A percentile compares a stretch with the other conserved stretches of the same genome.
phyloP scores from a whole-genome alignment of 2,797 vertebrate species.

The Sebastiscus albofasciatus region DNA sequence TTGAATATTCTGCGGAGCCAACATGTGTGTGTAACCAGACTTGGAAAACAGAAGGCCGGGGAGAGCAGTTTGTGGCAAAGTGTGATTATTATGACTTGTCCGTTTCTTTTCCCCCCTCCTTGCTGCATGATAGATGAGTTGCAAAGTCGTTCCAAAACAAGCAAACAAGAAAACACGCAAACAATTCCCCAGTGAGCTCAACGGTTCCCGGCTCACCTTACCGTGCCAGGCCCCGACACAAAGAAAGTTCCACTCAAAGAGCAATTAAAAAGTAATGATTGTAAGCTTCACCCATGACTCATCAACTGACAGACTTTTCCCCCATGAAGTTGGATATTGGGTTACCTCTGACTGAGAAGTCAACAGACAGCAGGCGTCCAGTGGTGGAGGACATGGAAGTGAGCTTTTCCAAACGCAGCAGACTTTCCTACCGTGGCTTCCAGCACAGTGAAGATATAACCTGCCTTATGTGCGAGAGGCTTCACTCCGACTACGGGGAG shows the following conservation, averaged over 20 bases:
- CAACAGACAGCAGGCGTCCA: conserved; percentile 66
- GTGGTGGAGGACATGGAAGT: conserved; percentile 67
- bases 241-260: conserved; percentile 54
- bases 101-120: conserved; percentile 45
- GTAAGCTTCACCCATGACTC: conserved; percentile 68
- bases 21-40: conserved; percentile 91
- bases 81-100: conserved; percentile 90
- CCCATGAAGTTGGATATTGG: conserved; percentile 61
- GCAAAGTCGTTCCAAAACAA: conserved; percentile 61
- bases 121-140: conserved; percentile 53
- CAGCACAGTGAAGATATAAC: conserved; percentile 54
- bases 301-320: conserved; percentile 66
- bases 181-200: conserved; percentile 34
- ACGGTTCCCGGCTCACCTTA: conserved; percentile 19
- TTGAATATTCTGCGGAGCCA: conserved; percentile 94
- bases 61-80: conserved; percentile 91
- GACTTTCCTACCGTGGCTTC: conserved; percentile 70
- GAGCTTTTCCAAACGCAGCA: conserved; percentile 68
- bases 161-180: conserved; percentile 78
- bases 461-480: conserved; percentile 43
- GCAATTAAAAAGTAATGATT: conserved; percentile 74
- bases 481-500: conserved; percentile 35
- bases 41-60: conserved; percentile 87
- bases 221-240: conserved; percentile 17
- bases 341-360: conserved; percentile 70